Base-by-base conservation (phyloP, 1,140 invertebrate species). In the Theocolax elegans region DNA sequence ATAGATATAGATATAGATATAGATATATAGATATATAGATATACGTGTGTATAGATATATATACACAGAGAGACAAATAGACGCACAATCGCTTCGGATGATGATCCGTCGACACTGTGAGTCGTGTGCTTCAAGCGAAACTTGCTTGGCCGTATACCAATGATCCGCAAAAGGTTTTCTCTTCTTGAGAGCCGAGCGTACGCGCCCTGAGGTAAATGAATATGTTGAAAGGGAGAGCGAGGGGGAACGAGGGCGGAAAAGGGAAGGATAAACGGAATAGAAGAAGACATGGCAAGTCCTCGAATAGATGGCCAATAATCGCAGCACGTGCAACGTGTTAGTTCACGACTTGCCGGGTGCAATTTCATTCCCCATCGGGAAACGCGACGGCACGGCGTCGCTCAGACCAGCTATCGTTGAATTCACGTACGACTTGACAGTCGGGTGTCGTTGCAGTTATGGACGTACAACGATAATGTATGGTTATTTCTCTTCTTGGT, bases 341-440 rank as follows among this genome's bases (percentile, higher is more conserved):
- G 31, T 49, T 49, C 10, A 25, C 35, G 48, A 65, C 25, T 17
- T 13, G 63, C 62, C 35, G 35, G n/a, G 23, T 58, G 51, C 64
- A 58, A 67, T 67, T 67, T 67, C 38, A 49, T 65, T 65, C 23
- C 6, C 21, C 29, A 56, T 56, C 15, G 54, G 2, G 19, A 38
- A 31, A 38, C 8, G n/a, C 29, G 27, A 19, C 21, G 27, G 44
- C 44, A 19, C 17, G 54, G 29, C 54, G 2, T 56, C n/a, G 31
- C 17, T 27, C 3, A 7, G 31, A 19, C 17, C 15, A 56, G n/a
- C 51, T 35, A 35, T 35, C 17, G 7, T 29, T 35, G 53, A 31
- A 29, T 54, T 21, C 51, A 25, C 51, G 27, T 38, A 12, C 29
- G 15, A 29, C 29, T 56, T 35, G 54, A 35, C 29, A 56, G 54